These are phyloP conservation scores for Psylliodes chrysocephalus DNA, from an alignment of 2,888 invertebrate genomes.

Conservation along the genomic window DNA sequence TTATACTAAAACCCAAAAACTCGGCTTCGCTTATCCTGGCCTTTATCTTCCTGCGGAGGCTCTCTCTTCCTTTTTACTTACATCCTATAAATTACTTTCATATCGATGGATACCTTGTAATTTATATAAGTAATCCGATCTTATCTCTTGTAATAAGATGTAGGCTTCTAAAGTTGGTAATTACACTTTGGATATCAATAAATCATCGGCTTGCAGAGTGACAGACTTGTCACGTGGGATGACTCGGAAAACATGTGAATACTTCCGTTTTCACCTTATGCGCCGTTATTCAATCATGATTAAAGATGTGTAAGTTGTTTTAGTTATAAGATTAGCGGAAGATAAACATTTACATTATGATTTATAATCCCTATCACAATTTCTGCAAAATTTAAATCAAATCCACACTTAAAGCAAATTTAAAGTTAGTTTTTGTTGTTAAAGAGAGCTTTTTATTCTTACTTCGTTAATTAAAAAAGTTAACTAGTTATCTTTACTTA, in stretches of 20 bases:
- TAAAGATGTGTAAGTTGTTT: too few relatives aligned
- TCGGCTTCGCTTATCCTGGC: background rate
- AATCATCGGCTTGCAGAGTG: conserved; percentile 47
- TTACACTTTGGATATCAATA: conserved; percentile 51
- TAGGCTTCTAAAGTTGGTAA: conserved; percentile 48
- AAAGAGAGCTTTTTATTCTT: too few relatives aligned
- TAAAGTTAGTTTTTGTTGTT: too few relatives aligned
- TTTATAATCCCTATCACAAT: too few relatives aligned
- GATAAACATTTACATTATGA: too few relatives aligned
- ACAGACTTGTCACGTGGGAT: conserved; percentile 43
- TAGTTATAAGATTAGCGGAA: too few relatives aligned
- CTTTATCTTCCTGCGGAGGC: background rate
- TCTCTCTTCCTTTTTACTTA: conserved; percentile 5
- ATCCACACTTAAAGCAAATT: too few relatives aligned
- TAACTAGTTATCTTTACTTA: too few relatives aligned
- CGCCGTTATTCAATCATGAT: background rate
- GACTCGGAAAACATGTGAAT: conserved; percentile 22
- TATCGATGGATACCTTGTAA: conserved; percentile 45
- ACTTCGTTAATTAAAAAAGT: too few relatives aligned
- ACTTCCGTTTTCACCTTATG: conserved; percentile 8
- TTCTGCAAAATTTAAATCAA: too few relatives aligned
- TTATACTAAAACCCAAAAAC: conserved; percentile 8
- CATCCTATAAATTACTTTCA: conserved; percentile 41
- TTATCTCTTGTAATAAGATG: conserved; percentile 50
- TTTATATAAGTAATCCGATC: conserved; percentile 51